Evolutionary conservation across 2,888 invertebrate genomes (phyloP).

Genomic region (Subacronicta megacephala): DNA sequence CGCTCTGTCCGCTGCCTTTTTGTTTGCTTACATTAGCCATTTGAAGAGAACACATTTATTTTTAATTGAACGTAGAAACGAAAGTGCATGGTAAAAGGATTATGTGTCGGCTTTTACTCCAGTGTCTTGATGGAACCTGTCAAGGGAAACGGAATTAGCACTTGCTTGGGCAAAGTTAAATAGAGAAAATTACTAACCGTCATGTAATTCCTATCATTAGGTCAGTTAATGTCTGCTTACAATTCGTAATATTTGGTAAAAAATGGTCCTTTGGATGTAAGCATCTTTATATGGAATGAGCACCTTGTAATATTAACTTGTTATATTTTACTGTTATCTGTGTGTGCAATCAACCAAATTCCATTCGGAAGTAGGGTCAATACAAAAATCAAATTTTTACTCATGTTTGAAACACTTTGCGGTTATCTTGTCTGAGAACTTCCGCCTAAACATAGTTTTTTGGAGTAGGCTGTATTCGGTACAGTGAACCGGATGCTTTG

Average conservation of each 20-base stretch:
- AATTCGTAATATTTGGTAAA: not conserved
- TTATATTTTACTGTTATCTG: too few species aligned
- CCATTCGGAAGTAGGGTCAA: too few species aligned
- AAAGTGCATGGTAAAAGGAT: conserved; percentile 55
- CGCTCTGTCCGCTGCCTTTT: conserved; percentile 6
- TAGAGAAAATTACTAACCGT: conserved; percentile 48
- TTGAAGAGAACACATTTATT: conserved; percentile 18
- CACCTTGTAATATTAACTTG: too few species aligned
- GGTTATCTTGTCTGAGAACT: too few species aligned
- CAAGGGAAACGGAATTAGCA: conserved; percentile 66
- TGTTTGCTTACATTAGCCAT: conserved; percentile 16
- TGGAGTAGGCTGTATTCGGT: too few species aligned
- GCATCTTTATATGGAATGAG: too few species aligned
- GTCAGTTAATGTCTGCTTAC: not conserved
- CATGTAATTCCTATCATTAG: conserved; percentile 27
- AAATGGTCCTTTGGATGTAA: not conserved
- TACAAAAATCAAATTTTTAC: too few species aligned
- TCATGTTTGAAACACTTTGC: too few species aligned
- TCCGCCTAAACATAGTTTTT: too few species aligned
- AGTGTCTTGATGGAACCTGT: conserved; percentile 31
- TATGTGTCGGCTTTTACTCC: conserved; percentile 36
- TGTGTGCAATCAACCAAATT: too few species aligned
- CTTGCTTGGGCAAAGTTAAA: conserved; percentile 36
- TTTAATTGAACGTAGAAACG: conserved; percentile 42
- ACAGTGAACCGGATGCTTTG: too few species aligned